Percentiles rank a stretch among this genome's conserved stretches.
Evolutionary conservation across 1,140 invertebrate species (phyloP).

Genomic region (Wiebesia pumilae): DNA sequence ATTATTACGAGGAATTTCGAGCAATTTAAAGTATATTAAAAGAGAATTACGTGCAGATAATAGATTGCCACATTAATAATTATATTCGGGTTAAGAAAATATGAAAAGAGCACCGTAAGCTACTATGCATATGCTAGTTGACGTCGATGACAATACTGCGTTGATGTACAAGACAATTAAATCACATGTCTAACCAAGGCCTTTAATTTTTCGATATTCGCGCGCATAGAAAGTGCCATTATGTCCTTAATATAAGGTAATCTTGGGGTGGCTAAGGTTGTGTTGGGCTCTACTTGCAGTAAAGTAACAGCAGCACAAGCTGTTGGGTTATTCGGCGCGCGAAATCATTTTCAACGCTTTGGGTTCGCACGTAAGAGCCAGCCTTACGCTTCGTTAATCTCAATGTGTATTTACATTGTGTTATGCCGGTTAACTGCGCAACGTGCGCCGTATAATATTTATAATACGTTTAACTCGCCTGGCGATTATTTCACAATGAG

Average conservation of each 20-base stretch:
- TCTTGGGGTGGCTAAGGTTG: not conserved
- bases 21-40: no score
- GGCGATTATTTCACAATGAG: conserved; percentile 37
- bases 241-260: not conserved
- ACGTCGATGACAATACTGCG: not conserved
- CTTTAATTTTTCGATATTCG: not conserved
- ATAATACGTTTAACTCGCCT: conserved; percentile 20
- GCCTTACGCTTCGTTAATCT: conserved; percentile 38
- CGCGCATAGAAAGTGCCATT: not conserved
- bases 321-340: not conserved
- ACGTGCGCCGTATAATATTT: conserved; percentile 34
- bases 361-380: not conserved
- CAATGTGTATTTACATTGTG: conserved; percentile 44
- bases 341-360: conserved; percentile 20
- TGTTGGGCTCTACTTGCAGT: not conserved
- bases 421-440: not conserved
- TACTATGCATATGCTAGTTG: not conserved
- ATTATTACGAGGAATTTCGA: no score
- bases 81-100: no score
- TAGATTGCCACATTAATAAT: no score
- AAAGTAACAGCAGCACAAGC: not conserved
- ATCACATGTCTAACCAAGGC: no score
- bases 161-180: not conserved
- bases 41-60: no score
- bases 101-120: not conserved